Conservation (phyloP, 1,140 invertebrate genomes). For the Rhynchophorus ferrugineus region DNA sequence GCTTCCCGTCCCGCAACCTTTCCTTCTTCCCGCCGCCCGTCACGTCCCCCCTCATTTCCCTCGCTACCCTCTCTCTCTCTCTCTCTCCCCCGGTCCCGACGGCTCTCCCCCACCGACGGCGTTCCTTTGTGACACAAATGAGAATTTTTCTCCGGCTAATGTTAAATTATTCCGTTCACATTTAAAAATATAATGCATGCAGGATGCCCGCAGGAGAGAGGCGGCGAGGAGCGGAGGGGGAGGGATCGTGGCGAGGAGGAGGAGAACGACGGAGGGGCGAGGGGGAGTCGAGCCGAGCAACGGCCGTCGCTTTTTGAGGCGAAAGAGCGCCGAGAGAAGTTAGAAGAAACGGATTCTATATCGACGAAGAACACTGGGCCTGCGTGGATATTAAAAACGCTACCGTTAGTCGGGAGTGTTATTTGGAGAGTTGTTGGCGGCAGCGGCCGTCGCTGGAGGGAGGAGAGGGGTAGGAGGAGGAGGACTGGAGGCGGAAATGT, state of each 20-base stretch:
- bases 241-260: background rate
- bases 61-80: background rate
- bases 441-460: too few relatives aligned
- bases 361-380: constrained; percentile 21
- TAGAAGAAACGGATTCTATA: constrained; percentile 16
- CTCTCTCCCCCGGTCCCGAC: background rate
- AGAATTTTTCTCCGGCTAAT: constrained; percentile 31
- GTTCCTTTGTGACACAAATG: constrained; percentile 29
- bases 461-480: too few relatives aligned
- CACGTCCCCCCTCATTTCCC: constrained; percentile 1
- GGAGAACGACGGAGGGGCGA: background rate
- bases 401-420: too few relatives aligned
- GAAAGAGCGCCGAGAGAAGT: background rate
- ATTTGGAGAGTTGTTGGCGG: too few relatives aligned
- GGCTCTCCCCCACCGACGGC: constrained; percentile 6
- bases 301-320: background rate
- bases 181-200: constrained; percentile 35
- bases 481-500: too few relatives aligned
- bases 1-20: constrained; percentile 7
- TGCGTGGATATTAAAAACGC: constrained; percentile 6
- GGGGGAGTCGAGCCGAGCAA: background rate
- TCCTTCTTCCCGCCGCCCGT: constrained; percentile 7
- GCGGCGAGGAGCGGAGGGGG: constrained; percentile 4
- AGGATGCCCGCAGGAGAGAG: constrained; percentile 19
- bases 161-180: constrained; percentile 34